A percentile compares a stretch with the other conserved stretches of the same genome.
Evolutionary conservation across 2,797 vertebrate species (phyloP).

Genomic region (Sebastes matsubarae): DNA sequence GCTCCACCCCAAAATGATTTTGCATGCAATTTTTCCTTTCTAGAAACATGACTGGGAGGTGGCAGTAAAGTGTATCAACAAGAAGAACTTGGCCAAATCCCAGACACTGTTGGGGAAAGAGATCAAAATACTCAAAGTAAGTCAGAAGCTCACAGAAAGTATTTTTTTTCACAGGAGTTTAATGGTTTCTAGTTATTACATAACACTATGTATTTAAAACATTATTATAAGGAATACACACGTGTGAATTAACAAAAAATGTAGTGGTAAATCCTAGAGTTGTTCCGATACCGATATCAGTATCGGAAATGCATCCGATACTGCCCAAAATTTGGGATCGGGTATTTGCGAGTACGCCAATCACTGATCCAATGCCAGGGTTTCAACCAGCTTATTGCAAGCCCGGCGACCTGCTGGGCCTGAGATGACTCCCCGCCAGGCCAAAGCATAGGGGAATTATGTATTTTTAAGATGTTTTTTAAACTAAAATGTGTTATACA

Average conservation of each 20-base stretch:
- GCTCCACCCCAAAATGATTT: not conserved
- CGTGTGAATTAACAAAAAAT: too few species aligned
- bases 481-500: too few species aligned
- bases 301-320: too few species aligned
- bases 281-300: not conserved
- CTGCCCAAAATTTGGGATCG: too few species aligned
- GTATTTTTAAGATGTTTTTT: too few species aligned
- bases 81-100: slow-evolving; percentile 97
- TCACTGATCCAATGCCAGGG: too few species aligned
- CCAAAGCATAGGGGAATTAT: too few species aligned
- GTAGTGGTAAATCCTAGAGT: not conserved
- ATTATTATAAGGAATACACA: not conserved
- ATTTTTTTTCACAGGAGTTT: not conserved
- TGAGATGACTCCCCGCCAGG: too few species aligned
- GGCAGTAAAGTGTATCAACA: slow-evolving; percentile 98
- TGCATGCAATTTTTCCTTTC: slow-evolving; percentile 3
- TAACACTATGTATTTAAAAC: not conserved
- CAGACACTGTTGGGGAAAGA: slow-evolving; percentile 97
- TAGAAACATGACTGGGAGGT: slow-evolving; percentile 98
- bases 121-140: slow-evolving; percentile 98
- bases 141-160: not conserved
- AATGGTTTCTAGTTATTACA: not conserved
- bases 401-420: too few species aligned
- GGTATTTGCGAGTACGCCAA: too few species aligned
- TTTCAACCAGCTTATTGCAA: too few species aligned